phyloP scores from a whole-genome alignment of 2,888 invertebrate genomes.

The Nebria brevicollis region DNA sequence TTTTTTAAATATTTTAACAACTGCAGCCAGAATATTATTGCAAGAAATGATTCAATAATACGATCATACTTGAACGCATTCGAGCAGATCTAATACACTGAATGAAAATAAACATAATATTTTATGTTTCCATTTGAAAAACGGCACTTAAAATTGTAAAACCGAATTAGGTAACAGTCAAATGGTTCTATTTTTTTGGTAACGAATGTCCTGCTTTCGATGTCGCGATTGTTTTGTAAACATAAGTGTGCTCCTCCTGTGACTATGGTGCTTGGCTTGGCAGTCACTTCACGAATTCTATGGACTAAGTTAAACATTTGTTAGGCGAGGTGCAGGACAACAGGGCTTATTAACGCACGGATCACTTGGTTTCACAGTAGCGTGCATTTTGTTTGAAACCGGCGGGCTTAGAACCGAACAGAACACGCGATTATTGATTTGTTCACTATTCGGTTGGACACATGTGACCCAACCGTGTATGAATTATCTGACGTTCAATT shows the following conservation, averaged over 20 bases:
- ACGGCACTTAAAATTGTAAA: background rate
- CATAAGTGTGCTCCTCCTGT: conserved; percentile 8
- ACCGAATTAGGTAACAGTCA: background rate
- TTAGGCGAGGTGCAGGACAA: conserved; percentile 17
- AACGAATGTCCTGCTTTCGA: background rate
- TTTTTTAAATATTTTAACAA: no score
- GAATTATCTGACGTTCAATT: conserved; percentile 37
- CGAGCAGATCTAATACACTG: background rate
- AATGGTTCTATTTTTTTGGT: conserved; percentile 2
- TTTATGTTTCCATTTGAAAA: background rate
- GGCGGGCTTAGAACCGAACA: background rate
- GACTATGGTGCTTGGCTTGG: background rate
- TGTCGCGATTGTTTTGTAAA: conserved; percentile 11
- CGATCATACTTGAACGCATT: background rate
- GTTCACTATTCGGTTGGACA: conserved; percentile 30
- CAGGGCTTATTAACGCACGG: conserved; percentile 41
- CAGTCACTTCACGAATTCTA: conserved; percentile 8
- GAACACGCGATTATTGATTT: conserved; percentile 45
- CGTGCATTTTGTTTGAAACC: conserved; percentile 30
- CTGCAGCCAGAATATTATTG: no score
- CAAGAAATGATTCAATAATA: no score
- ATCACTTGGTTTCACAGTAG: conserved; percentile 42
- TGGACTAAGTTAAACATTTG: background rate
- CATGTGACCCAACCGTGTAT: conserved; percentile 24
- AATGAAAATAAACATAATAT: background rate